Base-by-base conservation (phyloP, 2,797 vertebrate genomes). In the Sylvia borin region DNA sequence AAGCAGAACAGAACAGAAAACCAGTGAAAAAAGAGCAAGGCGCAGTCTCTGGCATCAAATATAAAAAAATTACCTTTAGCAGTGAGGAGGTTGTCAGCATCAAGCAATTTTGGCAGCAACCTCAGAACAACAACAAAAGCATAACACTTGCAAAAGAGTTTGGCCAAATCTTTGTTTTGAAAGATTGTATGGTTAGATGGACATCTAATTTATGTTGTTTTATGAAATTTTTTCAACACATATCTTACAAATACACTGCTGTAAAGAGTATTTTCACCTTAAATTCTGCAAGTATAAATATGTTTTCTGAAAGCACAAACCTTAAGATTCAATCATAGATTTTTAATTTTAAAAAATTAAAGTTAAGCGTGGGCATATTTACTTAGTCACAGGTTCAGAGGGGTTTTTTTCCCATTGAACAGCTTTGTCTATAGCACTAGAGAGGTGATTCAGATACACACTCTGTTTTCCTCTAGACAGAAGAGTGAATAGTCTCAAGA, bases 71-170 rank as follows among this genome's bases (percentile, higher is more conserved):
- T 1, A 10, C 17, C 43, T 45, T 45, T 11, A 45, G 43, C 19
- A 45, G 19, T 45, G 43, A 45, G 43, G 43, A 45, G 43, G 19
- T 45, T 45, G 5, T 6, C 15, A 85, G 3, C 67, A 27, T n/a
- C 29, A 54, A 60, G 5, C 2, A 13, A 3, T 60, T 60, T 67
- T 65, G 40, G 4, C 10, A 68, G 10, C 7, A 32, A 1, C 10
- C 5, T 36, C 34, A 26, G 18, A n/a, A 55, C 0, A 1, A 15
- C 19, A 80, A 29, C 3, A 6, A 25, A 36, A 36, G 2, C 31
- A n/a, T 7, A n/a, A 22, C 2, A 18, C 1, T 38, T 51, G 6
- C 51, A 42, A 54, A 47, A 4, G 2, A 32, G 4, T 7, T 80
- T 22, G 31, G 17, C 3, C 17, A 76, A 51, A 34, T 29, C 10